A percentile compares a stretch with the other conserved stretches of the same genome.
phyloP scores from a whole-genome alignment of 2,113 vertebrate species.

The Vireo altiloquus region DNA sequence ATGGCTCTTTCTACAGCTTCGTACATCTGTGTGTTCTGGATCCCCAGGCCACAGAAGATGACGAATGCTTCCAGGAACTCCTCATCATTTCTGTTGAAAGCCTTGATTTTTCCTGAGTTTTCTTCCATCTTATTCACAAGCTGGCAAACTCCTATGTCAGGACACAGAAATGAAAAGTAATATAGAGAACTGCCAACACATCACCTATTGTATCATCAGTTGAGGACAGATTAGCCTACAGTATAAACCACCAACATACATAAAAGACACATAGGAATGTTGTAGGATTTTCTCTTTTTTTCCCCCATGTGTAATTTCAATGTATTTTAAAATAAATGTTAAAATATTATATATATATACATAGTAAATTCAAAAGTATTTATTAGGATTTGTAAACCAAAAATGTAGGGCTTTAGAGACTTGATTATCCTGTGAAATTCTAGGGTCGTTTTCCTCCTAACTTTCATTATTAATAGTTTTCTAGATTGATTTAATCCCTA shows the following conservation, averaged over 20 bases:
- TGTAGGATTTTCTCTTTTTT: background rate
- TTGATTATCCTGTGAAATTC: conserved; percentile 12
- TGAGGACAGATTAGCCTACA: background rate
- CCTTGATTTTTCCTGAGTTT: conserved; percentile 79
- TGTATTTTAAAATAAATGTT: background rate
- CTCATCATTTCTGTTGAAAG: conserved; percentile 96
- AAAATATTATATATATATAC: background rate
- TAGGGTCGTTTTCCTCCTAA: conserved; percentile 33
- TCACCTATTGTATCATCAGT: background rate
- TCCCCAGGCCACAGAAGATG: conserved; percentile 95
- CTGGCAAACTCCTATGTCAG: conserved; percentile 88
- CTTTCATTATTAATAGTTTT: conserved; percentile 28
- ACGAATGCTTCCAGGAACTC: conserved; percentile 97
- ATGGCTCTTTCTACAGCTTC: conserved; percentile 94
- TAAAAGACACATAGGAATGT: background rate
- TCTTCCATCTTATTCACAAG: conserved; percentile 96
- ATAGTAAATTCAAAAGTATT: background rate
- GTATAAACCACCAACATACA: background rate
- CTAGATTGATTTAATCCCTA: conserved; percentile 61
- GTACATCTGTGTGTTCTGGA: conserved; percentile 99
- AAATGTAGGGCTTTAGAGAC: background rate
- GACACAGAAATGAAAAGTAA: background rate
- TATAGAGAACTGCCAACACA: background rate
- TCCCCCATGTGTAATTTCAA: background rate
- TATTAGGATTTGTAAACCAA: background rate